A percentile compares a stretch with the other conserved stretches of the same genome.
phyloP scores from a whole-genome alignment of 2,113 vertebrate genomes.

The Oncorhynchus keta region DNA sequence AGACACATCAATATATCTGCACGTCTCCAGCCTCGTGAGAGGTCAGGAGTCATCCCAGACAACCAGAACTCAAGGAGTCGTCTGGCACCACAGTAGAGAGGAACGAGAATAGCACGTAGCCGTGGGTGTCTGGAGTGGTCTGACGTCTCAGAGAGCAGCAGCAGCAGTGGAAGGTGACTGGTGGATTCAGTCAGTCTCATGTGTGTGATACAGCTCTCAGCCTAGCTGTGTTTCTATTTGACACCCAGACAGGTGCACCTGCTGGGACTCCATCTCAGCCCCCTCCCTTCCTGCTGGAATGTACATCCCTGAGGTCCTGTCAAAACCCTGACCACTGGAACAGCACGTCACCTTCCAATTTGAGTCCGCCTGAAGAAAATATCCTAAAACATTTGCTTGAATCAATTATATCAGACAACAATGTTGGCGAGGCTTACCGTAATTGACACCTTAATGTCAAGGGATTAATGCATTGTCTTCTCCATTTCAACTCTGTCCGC shows the following conservation, averaged over 20 bases:
- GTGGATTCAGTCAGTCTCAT: neutral
- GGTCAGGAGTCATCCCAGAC: slow-evolving; percentile 18
- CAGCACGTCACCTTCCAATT: no score
- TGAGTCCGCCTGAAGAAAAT: no score
- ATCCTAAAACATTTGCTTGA: no score
- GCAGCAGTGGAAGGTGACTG: neutral
- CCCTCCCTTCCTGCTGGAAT: no score
- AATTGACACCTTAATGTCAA: no score
- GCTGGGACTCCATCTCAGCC: slow-evolving; percentile 1
- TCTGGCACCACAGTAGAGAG: neutral
- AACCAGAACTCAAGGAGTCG: neutral
- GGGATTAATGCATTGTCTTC: no score
- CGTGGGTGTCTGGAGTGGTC: neutral
- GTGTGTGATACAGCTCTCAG: slow-evolving; percentile 19
- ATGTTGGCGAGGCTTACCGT: no score
- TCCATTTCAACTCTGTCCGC: neutral
- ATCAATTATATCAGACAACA: no score
- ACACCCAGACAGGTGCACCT: slow-evolving; percentile 20
- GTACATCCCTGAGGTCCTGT: slow-evolving; percentile 18
- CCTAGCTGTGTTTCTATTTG: neutral
- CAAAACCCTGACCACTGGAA: neutral
- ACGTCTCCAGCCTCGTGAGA: neutral
- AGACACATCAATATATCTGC: slow-evolving; percentile 1
- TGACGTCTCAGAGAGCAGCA: neutral
- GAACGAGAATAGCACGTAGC: neutral